Evolutionary conservation across 2,888 invertebrate species (phyloP), one percentile per base, ranked within the genome.

Genomic region (Melinaea marsaeus): DNA sequence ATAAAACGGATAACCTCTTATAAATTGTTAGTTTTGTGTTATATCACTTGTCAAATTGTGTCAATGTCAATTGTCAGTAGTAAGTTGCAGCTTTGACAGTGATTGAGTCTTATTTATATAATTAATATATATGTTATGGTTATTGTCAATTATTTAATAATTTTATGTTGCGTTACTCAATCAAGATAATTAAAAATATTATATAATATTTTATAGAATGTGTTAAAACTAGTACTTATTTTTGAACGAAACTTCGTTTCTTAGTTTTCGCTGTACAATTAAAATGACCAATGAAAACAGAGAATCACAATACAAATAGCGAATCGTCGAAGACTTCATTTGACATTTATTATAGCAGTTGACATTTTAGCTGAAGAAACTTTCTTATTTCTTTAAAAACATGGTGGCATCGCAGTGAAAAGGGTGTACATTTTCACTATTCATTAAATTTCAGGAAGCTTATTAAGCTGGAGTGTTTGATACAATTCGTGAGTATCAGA

Each of bases 391-490:
- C 67, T 66, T 72, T 80, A 83, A 84, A 89, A 90, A 88, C 84
- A 90, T 90, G 90, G 88, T 90, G 88, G 90, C 87, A 85, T 85
- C 83, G 83, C 84, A 85, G 85, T 90, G 76, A 86, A 79, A 78
- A 81, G 81, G 87, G 84, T 83, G 84, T 80, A 78, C 79, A 75
- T 83, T 83, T 82, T 78, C 69, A 79, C 81, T 87, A 88, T 82
- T 88, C 82, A 84, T 84, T 81, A 85, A 70, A 80, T 78, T 78
- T 77, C 71, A 70, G 64, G 82, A 86, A 81, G 90, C 90, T 90
- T 90, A 90, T 84, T 88, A 81, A 80, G 89, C 83, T 79, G 75
- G 90, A 88, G 90, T 90, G 90, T 90, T 90, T 90, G 88, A 87
- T 83, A 89, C 87, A 90, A 89, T 79, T 88, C 84, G 90, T 90